Percentiles rank a stretch among this genome's conserved stretches.
These are phyloP conservation scores for Andrena fulva DNA, from an alignment of 2,888 invertebrate species.

Conservation along the genomic window DNA sequence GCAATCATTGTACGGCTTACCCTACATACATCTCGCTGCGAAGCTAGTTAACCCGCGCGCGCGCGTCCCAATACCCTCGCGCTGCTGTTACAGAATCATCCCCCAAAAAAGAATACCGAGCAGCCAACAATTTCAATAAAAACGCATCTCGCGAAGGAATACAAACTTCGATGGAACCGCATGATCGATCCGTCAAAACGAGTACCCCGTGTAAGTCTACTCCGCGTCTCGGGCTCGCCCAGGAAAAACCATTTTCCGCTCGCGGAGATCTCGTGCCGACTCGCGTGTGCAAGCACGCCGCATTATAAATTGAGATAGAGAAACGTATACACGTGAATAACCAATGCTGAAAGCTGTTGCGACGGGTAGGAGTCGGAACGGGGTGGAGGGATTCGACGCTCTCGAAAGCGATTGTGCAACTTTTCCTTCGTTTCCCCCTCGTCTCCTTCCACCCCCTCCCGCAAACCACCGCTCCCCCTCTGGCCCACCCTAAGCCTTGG, in stretches of 20 bases:
- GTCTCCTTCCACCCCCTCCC: not conserved
- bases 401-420: constrained; percentile 59
- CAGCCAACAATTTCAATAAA: constrained; percentile 9
- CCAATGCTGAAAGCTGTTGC: constrained; percentile 60
- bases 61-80: not conserved
- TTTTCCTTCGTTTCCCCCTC: constrained; percentile 50
- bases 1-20: no score
- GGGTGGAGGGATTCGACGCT: constrained; percentile 49
- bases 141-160: constrained; percentile 16
- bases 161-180: constrained; percentile 32
- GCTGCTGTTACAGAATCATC: not conserved
- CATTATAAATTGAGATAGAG: constrained; percentile 71
- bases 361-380: not conserved
- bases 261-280: constrained; percentile 36
- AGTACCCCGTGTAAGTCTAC: constrained; percentile 30
- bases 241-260: constrained; percentile 60
- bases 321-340: constrained; percentile 63
- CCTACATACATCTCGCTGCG: no score
- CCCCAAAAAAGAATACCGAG: not conserved
- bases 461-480: not conserved
- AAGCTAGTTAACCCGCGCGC: constrained; percentile 1
- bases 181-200: constrained; percentile 46
- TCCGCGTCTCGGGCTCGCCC: constrained; percentile 15
- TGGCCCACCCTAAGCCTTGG: not conserved
- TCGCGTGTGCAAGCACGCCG: constrained; percentile 36